phyloP scores from a whole-genome alignment of 2,888 invertebrate genomes.

The Punctoribates punctum region DNA sequence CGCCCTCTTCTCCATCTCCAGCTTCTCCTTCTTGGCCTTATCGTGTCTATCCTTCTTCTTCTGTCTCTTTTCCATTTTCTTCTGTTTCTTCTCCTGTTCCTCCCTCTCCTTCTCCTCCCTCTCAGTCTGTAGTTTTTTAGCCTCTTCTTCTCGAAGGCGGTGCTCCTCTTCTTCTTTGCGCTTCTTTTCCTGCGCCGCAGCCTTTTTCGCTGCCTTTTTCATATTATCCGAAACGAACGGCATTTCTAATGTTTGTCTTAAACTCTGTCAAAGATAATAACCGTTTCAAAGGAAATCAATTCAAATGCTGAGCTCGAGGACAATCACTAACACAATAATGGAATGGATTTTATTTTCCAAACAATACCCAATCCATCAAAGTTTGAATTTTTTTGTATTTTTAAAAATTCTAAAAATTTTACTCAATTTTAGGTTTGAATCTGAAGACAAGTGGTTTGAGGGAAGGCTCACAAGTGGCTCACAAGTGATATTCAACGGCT shows the following conservation, averaged over 20 bases:
- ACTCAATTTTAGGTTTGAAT: no score
- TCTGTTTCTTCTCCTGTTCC: conserved; percentile 16
- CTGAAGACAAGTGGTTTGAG: no score
- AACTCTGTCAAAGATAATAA: no score
- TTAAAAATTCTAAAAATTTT: no score
- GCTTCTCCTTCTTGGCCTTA: background rate
- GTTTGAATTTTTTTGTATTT: no score
- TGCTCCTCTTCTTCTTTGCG: conserved; percentile 10
- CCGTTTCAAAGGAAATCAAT: no score
- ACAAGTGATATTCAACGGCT: no score
- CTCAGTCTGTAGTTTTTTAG: background rate
- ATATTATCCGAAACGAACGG: background rate
- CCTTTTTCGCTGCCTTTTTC: conserved; percentile 25
- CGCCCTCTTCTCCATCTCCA: background rate
- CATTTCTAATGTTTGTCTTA: background rate
- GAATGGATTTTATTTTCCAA: no score
- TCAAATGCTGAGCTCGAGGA: no score
- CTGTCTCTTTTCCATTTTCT: background rate
- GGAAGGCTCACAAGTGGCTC: no score
- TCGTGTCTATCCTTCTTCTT: background rate
- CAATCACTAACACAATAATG: no score
- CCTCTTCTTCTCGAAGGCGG: background rate
- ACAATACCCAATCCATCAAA: no score
- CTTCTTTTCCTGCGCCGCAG: background rate
- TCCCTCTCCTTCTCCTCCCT: background rate